phyloP scores from a whole-genome alignment of 2,888 invertebrate species.

The Temnothorax unifasciatus region DNA sequence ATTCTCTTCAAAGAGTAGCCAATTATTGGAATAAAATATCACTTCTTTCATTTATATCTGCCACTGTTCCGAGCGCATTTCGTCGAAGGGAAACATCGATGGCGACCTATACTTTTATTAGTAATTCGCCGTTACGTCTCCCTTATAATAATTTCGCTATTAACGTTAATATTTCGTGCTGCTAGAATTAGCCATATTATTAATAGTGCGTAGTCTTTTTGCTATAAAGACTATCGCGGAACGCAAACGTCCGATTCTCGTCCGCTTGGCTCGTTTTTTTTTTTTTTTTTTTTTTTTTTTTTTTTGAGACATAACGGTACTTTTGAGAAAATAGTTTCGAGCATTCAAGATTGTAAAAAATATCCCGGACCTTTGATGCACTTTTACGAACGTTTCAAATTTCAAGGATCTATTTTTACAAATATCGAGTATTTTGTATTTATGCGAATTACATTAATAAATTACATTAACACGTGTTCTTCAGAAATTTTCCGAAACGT shows the following conservation, averaged over 20 bases:
- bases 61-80: slow-evolving; percentile 22
- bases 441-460: slow-evolving; percentile 32
- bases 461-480: slow-evolving; percentile 29
- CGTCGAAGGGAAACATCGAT: slow-evolving; percentile 76
- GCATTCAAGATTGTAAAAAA: slow-evolving; percentile 24
- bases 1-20: background rate
- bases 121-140: slow-evolving; percentile 68
- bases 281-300: too few relatives aligned
- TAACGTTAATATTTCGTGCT: slow-evolving; percentile 82
- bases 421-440: slow-evolving; percentile 19
- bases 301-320: slow-evolving; percentile 45
- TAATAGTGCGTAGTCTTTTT: slow-evolving; percentile 80
- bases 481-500: slow-evolving; percentile 4
- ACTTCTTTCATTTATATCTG: slow-evolving; percentile 49
- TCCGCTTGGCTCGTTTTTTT: slow-evolving; percentile 63
- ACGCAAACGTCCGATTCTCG: slow-evolving; percentile 65
- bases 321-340: slow-evolving; percentile 65
- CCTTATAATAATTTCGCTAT: slow-evolving; percentile 79
- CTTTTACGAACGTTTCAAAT: slow-evolving; percentile 14
- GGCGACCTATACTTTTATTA: slow-evolving; percentile 68
- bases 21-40: slow-evolving; percentile 48
- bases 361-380: background rate
- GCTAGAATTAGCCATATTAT: slow-evolving; percentile 79
- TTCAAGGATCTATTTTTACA: background rate
- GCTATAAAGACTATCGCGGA: slow-evolving; percentile 73